Base-by-base conservation (phyloP, 2,888 invertebrate species). In the Caenorhabditis zanzibari region DNA sequence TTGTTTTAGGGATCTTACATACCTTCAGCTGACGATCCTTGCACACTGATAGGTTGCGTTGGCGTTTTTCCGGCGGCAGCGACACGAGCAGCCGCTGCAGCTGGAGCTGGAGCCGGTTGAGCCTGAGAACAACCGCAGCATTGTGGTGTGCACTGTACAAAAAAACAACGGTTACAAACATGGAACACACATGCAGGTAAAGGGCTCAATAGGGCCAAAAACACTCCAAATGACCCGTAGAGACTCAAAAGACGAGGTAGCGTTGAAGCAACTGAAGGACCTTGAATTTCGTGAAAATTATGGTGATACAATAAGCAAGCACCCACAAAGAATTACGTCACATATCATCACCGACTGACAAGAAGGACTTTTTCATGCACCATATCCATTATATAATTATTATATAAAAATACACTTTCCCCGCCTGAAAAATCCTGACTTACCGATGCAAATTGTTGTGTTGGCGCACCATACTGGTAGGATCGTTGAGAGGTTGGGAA, bases 21-120 rank as follows among this genome's bases (percentile, higher is more conserved):
- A 86, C 86, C 64, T 72, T 86, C 86, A 68, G 80, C 74, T 14
- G 86, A 77, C 19, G 84, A 84, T 72, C 86, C 86, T 73, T 82
- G 74, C 12, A 85, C 80, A 12, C 63, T 38, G 58, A 89, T 88
- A 7, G 86, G 66, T 68, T 81, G 72, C 16, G 81, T 88, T 47
- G 88, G 86, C 14, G 86, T 84, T 54, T 83, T 84, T 63, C 86
- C 89, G 22, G 89, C 89, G 16, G 89, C 88, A 5, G 88, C 88
- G 24, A 86, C 88, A 56, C 88, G 81, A n/a, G 85, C 88, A 24
- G 85, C 88, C 14, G 84, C 87, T 14, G 84, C 81, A 16, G 81
- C 84, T 38, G 76, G 73, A 54, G 77, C 79, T 47, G 76, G 61
- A 22, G 32, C 83, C 58, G 54, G 80, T 63, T 74, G 74, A 75